Conservation (phyloP, 37 sponge, comb jelly and placozoan species). For the Theonella swinhoei region DNA sequence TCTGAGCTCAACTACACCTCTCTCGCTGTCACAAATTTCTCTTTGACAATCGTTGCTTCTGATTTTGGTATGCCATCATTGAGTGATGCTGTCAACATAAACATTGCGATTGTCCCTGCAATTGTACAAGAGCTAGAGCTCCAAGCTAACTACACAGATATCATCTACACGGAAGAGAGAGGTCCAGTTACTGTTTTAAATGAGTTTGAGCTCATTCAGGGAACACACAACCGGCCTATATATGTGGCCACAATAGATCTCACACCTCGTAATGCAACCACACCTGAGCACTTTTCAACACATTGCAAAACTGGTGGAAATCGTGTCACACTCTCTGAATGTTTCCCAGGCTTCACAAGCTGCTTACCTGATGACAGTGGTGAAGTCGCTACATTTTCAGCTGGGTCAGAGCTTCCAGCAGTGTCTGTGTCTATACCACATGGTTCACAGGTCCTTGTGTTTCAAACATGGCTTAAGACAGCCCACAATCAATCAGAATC, state of each 20-base stretch:
- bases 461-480: conserved; percentile 33
- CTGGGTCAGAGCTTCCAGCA: neutral
- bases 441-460: neutral
- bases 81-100: neutral
- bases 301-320: conserved; percentile 15
- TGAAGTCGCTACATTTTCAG: neutral
- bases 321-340: neutral
- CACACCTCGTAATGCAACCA: conserved; percentile 2
- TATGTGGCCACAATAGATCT: conserved; percentile 15
- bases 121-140: conserved; percentile 1
- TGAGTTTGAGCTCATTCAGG: conserved; percentile 10
- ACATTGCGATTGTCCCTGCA: conserved; percentile 16
- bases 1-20: neutral
- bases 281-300: conserved; percentile 1
- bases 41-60: conserved; percentile 22
- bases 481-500: neutral
- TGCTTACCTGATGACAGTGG: neutral
- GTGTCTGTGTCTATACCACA: neutral
- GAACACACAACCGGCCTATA: neutral
- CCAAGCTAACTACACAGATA: neutral
- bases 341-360: conserved; percentile 13
- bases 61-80: conserved; percentile 37
- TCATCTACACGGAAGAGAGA: conserved; percentile 41
- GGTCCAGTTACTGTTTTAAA: conserved; percentile 20
- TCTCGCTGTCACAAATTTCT: neutral